Conservation (phyloP, 2,797 vertebrate genomes). For the Eospalax fontanierii region DNA sequence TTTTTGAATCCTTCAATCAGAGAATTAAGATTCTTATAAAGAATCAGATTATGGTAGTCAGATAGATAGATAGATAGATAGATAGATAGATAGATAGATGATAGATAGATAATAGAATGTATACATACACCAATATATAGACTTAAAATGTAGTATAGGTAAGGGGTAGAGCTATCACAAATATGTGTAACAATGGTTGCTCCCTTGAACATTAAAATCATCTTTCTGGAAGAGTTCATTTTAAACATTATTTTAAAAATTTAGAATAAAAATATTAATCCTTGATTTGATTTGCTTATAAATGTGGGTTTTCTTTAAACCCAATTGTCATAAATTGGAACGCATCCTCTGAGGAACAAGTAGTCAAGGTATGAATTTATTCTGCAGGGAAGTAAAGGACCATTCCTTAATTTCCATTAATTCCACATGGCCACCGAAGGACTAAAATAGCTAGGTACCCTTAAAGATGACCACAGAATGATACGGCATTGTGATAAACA, state of each 20-base stretch:
- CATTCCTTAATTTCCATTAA: conserved; percentile 23
- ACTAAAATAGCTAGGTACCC: neutral
- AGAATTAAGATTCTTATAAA: conserved; percentile 5
- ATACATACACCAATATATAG: neutral
- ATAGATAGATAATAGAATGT: neutral
- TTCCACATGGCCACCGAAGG: neutral
- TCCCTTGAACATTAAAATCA: neutral
- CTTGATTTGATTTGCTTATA: neutral
- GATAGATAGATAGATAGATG: too few species aligned
- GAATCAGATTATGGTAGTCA: neutral
- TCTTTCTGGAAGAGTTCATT: neutral
- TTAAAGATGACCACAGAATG: neutral
- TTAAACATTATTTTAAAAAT: neutral
- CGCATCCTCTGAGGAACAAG: neutral
- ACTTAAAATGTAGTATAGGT: neutral
- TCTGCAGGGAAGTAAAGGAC: neutral
- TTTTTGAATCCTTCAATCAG: neutral
- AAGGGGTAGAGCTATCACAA: neutral
- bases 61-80: too few species aligned
- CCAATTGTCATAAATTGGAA: neutral
- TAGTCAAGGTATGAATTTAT: neutral
- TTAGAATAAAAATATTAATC: neutral
- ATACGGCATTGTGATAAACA: neutral
- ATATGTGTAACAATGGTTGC: neutral
- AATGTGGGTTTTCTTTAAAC: neutral